Base-by-base conservation (phyloP, 2,113 vertebrate genomes). In the Heterotis niloticus region DNA sequence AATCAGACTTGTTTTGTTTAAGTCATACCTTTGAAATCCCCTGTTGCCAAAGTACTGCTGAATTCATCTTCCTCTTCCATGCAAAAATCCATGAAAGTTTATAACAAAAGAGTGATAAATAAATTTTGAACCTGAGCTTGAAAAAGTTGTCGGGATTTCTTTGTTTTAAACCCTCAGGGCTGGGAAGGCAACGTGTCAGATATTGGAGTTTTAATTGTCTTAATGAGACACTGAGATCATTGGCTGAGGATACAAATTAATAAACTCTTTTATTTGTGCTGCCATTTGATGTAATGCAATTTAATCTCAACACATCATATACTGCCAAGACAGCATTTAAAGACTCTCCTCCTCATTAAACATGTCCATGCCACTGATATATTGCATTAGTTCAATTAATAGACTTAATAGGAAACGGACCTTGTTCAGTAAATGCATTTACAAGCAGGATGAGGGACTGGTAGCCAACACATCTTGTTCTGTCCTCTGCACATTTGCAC, bases 221-320 rank as follows among this genome's bases (percentile, higher is more conserved):
- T 80, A 85, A 84, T 83, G 75, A 85, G 81, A 34, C 17, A 62
- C 56, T 80, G 82, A 64, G 20, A 76, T 44, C 56, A 1, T 10
- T 18, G 44, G 67, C 82, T 24, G 77, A 78, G 73, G 28, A 80
- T 66, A 81, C 75, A 82, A 77, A 84, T 87, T 83, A 79, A 76
- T 69, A 59, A 13, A 18, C 75, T 7, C 1, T 54, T 16, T 29
- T 62, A 74, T 62, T 24, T 64, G 24, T 20, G n/a, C 76, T 82
- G 79, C 57, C 76, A 68, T 59, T 78, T 65, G 66, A 67, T 78
- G 64, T 69, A 52, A 29, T 78, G n/a, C 44, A 78, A 69, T 51
- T 77, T 26, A 17, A 68, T 57, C 51, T 68, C 51, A 68, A 34
- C 52, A 56, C 76, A 77, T 77, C 75, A 77, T 54, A 68, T 56